Evolutionary conservation across 2,888 invertebrate genomes (phyloP), one percentile per base, ranked within the genome.

Genomic region (Drosophila mimetica): DNA sequence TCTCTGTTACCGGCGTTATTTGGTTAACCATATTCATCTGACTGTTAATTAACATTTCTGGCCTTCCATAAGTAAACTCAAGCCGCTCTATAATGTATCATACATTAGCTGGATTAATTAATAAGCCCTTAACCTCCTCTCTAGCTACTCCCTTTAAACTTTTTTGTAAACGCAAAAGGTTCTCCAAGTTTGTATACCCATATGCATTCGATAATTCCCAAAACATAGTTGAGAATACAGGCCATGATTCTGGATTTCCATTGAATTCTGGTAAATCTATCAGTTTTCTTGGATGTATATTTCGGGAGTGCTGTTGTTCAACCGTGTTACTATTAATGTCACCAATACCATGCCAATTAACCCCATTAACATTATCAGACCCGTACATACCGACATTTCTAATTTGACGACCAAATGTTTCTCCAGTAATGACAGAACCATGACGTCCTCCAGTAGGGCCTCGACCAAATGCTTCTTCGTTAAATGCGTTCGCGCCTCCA

Each of bases 221-320:
- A 34, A 34, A 30, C n/a, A n/a, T 34, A 6, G 34, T 34, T n/a
- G n/a, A 34, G 34, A 34, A 34, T 34, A 34, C 34, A n/a, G 34
- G 34, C n/a, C 34, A n/a, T n/a, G n/a, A n/a, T 34, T 34, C n/a
- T 34, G 34, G 34, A n/a, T 6, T 34, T 2, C 34, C 6, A 34
- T 34, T n/a, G 34, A 34, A 34, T 34, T 34, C 34, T 34, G 34
- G 34, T n/a, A 34, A 34, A 34, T 34, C 34, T n/a, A n/a, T 34
- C 4, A 34, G 7, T 34, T 34, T 34, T 34, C 34, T 34, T n/a
- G n/a, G 5, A 34, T 34, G 34, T 34, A 34, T n/a, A 34, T 5
- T 2, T 34, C 34, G 34, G 34, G 7, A 34, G 34, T 34, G n/a
- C 34, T 34, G 34, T n/a, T 34, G n/a, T n/a, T n/a, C n/a, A 34